Evolutionary conservation across 2,797 vertebrate genomes (phyloP), one percentile per base, ranked within the genome.

Genomic region (Pterois miles): DNA sequence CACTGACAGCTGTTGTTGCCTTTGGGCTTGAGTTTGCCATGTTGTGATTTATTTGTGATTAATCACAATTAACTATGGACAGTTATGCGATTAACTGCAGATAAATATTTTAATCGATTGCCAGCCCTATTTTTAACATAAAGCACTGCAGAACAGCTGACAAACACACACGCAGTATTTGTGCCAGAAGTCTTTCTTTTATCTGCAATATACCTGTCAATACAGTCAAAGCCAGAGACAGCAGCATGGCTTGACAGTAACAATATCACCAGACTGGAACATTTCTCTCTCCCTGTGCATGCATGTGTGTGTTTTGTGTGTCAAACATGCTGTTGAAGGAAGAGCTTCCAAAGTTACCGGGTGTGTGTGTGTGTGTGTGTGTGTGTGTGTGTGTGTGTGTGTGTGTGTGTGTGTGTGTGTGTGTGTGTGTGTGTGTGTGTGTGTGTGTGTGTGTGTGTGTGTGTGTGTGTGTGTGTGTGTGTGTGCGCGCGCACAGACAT

Each of bases 121-220:
- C 43, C 43, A 46, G 0, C 43, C 18, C 43, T 20, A 43, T 50
- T 74, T 50, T 76, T 1, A n/a, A 57, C 50, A 46, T 10, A 36
- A 71, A 54, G 18, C 62, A 3, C 22, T 22, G 18, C 43, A 71
- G 53, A 54, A 57, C 29, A 73, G 54, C 70, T 64, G 38, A 69
- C 25, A 18, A 34, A 7, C 54, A 58, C 22, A 65, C 34, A 8
- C 13, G 31, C 23, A 50, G 5, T 78, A 62, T 83, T 70, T 76
- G 53, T 76, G 70, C 72, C 76, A 80, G 72, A 71, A 62, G 33
- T 53, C 4, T 63, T 68, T 70, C 67, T 90, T 90, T 87, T 73
- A 84, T 84, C 71, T 88, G 50, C 68, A 63, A 46, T 84, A 73
- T 80, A 86, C 79, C 76, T 84, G 78, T 92, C 80, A 88, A 50